Base-by-base conservation (phyloP, 2,888 invertebrate genomes). In the Cheilosia vernalis region DNA sequence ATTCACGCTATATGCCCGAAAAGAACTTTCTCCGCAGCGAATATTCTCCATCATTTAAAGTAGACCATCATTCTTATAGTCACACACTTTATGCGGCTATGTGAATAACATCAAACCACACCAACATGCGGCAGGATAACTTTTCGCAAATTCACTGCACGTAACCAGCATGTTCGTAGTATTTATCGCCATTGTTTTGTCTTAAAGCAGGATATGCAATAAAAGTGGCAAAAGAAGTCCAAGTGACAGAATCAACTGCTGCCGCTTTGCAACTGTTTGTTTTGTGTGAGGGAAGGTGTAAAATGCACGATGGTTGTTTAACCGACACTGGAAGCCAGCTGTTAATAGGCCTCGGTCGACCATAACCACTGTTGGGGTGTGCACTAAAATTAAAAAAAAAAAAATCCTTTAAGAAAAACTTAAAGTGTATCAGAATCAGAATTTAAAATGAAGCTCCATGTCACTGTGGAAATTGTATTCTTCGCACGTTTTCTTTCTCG, bases 71-170 rank as follows among this genome's bases (percentile, higher is more conserved):
- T 67, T 49, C 10, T 19, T 19, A 4, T 2, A 30, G 17, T 24
- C 53, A 42, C 47, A 63, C 5, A 10, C 10, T 17, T 13, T 19
- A 10, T 17, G 27, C 0, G 17, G 21, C 2, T 47, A 19, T 47
- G 19, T 6, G 33, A 7, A 9, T 19, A 33, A 17, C 3, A 49
- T 15, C 10, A 27, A 24, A 19, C 15, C 33, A 56, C 37, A 21
- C 33, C 2, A 9, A 33, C 10, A 33, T 13, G 17, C 5, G 27
- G 4, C 6, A 5, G 44, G 27, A 27, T 27, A 19, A 17, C 44
- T 37, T 67, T 66, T 27, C 24, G 27, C 19, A 56, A 55, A 69
- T 69, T 47, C 58, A 33, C 56, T 49, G n/a, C 56, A 69, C 58
- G 69, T 66, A 66, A 5, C 37, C 37, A 13, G 6, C 27, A 37